phyloP scores from a whole-genome alignment of 1,140 invertebrate species.

The Drosophila nikananu region DNA sequence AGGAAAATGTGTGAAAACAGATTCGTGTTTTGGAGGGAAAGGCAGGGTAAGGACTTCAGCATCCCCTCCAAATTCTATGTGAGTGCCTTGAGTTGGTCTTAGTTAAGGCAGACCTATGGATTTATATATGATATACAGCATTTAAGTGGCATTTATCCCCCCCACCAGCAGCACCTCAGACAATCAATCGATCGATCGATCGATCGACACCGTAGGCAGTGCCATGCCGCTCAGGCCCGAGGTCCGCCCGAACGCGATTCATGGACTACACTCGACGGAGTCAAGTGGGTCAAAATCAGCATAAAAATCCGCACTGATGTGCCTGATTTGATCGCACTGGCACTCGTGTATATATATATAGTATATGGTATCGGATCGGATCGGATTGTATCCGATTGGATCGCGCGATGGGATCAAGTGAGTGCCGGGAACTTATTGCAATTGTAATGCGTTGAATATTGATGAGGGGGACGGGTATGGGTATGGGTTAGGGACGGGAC shows the following conservation, averaged over 20 bases:
- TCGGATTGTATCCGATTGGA: constrained; percentile 34
- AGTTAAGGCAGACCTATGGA: no score
- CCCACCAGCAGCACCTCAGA: neutral
- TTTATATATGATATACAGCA: neutral
- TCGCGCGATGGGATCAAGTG: constrained; percentile 41
- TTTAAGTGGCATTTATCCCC: constrained; percentile 1
- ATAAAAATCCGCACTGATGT: constrained; percentile 78
- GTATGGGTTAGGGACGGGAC: neutral
- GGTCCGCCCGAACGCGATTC: constrained; percentile 31
- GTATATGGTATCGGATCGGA: constrained; percentile 25
- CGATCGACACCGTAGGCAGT: neutral
- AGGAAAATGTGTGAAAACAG: no score
- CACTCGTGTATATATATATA: constrained; percentile 17
- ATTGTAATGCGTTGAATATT: constrained; percentile 84
- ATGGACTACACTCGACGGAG: constrained; percentile 48
- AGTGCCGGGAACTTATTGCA: constrained; percentile 77
- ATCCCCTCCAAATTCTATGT: no score
- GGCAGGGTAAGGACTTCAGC: neutral
- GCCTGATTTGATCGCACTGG: constrained; percentile 58
- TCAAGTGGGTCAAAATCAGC: constrained; percentile 82
- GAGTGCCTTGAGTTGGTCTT: neutral
- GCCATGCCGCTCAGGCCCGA: constrained; percentile 2
- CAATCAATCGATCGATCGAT: neutral
- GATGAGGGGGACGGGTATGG: constrained; percentile 43
- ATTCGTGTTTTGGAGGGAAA: neutral